A percentile compares a stretch with the other conserved stretches of the same genome.
phyloP scores from a whole-genome alignment of 2,888 invertebrate genomes.

The Drosophila conformis region DNA sequence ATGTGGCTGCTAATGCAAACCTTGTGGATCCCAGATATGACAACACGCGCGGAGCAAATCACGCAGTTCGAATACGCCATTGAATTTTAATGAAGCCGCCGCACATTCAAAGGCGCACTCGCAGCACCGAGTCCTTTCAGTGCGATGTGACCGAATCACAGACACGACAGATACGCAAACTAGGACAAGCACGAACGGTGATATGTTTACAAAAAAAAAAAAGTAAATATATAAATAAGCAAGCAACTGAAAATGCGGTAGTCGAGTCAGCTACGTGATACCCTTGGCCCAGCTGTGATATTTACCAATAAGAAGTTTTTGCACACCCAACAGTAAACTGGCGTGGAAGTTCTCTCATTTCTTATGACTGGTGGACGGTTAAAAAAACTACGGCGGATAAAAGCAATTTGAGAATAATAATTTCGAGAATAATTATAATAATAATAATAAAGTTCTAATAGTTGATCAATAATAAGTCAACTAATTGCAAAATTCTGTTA shows the following conservation, averaged over 20 bases:
- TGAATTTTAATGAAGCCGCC: conserved; percentile 78
- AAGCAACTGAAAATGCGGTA: conserved; percentile 16
- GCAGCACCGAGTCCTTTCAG: conserved; percentile 11
- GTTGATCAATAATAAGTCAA: neutral
- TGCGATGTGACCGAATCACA: conserved; percentile 7
- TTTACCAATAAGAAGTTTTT: neutral
- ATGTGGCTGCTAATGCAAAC: conserved; percentile 7
- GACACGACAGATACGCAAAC: neutral
- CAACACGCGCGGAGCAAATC: conserved; percentile 63
- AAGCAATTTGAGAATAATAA: neutral
- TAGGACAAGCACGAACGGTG: conserved; percentile 25
- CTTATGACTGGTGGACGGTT: neutral
- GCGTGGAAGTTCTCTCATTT: neutral
- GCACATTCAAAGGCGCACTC: conserved; percentile 19
- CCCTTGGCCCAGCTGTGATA: neutral
- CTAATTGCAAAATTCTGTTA: too few species aligned
- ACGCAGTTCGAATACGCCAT: conserved; percentile 72
- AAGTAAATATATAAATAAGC: neutral
- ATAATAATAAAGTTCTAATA: neutral
- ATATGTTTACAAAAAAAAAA: conserved; percentile 51
- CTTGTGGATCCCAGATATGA: conserved; percentile 38
- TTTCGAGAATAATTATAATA: neutral
- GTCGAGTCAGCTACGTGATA: neutral
- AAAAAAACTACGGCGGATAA: neutral
- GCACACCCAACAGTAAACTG: neutral